Evolutionary conservation across 2,888 invertebrate species (phyloP), one percentile per base, ranked within the genome.

Genomic region (Erebia epiphron): DNA sequence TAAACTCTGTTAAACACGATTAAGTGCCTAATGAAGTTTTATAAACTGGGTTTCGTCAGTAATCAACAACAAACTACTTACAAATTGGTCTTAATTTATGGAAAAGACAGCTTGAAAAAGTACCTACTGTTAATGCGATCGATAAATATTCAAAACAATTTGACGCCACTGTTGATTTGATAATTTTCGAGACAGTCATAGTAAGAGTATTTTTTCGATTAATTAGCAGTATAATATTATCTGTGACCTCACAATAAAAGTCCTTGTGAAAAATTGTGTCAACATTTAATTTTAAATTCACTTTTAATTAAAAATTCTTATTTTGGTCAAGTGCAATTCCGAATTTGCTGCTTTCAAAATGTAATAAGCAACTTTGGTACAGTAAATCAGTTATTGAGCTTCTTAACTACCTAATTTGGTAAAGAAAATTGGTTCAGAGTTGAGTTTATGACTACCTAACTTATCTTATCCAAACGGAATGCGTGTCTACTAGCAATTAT

Each of bases 201-300:
- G 18, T 61, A 61, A 13, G 5, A 14, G 57, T 57, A n/a, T 13
- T 10, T 43, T 61, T 61, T 61, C 61, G 61, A 43, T 61, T 18
- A 61, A 61, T 61, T 58, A 14, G 57, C 35, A 43, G 13, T 61
- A 43, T n/a, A n/a, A n/a, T n/a, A n/a, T n/a, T n/a, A n/a, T 18
- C 60, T 41, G 4, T 16, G 43, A 61, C 61, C 61, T 61, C 35
- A 43, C 13, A 61, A 61, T 13, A 43, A 11, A 35, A 16, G 61
- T 43, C 61, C 61, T 61, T 61, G 61, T 16, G 16, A 43, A 18
- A 61, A 61, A 16, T 54, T 61, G 61, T 61, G 43, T 61, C 61
- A 61, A 61, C 18, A 18, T 18, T 35, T 61, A 18, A 58, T 54
- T 54, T 10, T 18, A 54, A 18, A 10, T 54, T 16, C 10, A 54